phyloP scores from a whole-genome alignment of 2,113 vertebrate species.

The Agelaius phoeniceus region DNA sequence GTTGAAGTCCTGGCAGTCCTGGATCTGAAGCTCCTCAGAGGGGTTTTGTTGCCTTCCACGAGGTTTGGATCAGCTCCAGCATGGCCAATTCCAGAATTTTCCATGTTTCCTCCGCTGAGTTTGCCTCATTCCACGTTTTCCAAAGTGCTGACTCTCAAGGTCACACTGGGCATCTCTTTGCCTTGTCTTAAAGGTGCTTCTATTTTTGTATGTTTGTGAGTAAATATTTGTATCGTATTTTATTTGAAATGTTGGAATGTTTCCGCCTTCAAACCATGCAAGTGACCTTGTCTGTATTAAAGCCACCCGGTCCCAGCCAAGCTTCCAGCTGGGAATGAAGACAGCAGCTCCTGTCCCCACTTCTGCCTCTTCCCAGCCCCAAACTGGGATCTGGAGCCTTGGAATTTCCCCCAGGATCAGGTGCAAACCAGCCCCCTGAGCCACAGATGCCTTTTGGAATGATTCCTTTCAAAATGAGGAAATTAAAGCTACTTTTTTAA shows the following conservation, averaged over 20 bases:
- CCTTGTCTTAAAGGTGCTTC: constrained; percentile 87
- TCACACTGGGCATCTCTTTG: constrained; percentile 78
- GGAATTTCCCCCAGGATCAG: neutral
- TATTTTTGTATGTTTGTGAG: constrained; percentile 94
- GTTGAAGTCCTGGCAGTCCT: neutral
- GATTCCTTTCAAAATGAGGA: neutral
- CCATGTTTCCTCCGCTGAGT: neutral
- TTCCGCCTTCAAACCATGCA: constrained; percentile 84
- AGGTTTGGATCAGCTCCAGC: neutral
- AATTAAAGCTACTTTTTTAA: neutral
- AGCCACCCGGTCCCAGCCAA: neutral
- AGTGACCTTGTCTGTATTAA: constrained; percentile 68
- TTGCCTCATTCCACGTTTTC: accelerated
- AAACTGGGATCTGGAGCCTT: neutral
- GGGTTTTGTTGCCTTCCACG: neutral
- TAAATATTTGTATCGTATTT: constrained; percentile 90
- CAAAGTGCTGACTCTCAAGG: neutral
- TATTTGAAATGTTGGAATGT: constrained; percentile 79
- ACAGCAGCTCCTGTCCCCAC: neutral
- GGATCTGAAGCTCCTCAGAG: neutral
- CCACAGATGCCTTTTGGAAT: neutral
- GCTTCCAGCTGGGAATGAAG: neutral
- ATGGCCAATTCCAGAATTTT: neutral
- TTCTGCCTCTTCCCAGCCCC: neutral
- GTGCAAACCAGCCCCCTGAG: neutral